A percentile compares a stretch with the other conserved stretches of the same genome.
These are phyloP conservation scores for Crocodylus rhombifer DNA, from an alignment of 2,797 vertebrate species.

Conservation along the genomic window DNA sequence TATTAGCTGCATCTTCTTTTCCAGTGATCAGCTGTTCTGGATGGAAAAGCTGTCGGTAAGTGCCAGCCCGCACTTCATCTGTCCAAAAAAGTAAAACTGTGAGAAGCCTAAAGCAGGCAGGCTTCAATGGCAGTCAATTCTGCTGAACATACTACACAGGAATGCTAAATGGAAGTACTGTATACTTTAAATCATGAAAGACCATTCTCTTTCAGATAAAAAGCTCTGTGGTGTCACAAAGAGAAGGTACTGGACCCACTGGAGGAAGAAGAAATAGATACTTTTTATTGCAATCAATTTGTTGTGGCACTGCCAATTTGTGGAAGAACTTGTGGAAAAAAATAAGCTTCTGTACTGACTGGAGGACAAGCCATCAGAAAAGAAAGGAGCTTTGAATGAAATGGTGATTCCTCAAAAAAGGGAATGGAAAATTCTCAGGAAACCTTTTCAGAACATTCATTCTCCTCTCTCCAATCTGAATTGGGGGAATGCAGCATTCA, in stretches of 20 bases:
- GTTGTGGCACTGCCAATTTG: neutral
- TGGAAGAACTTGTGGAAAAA: neutral
- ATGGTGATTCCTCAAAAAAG: neutral
- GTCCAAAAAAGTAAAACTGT: constrained; percentile 8
- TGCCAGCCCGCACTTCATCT: constrained; percentile 83
- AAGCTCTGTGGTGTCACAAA: neutral
- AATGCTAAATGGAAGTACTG: neutral
- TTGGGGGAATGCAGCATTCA: neutral
- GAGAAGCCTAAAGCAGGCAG: neutral
- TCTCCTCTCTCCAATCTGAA: neutral
- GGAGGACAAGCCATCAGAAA: neutral
- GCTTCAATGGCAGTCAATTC: neutral
- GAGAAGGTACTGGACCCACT: neutral
- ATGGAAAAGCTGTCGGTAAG: constrained; percentile 83
- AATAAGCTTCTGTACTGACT: neutral
- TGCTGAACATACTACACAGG: neutral
- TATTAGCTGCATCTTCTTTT: constrained; percentile 86
- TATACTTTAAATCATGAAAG: neutral
- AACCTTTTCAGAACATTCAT: neutral
- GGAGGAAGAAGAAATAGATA: neutral
- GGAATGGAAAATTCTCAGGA: neutral
- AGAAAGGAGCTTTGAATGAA: neutral
- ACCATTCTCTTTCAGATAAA: neutral
- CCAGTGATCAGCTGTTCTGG: constrained; percentile 85
- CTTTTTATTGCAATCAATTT: neutral